Evolutionary conservation across 2,888 invertebrate species (phyloP).

Genomic region (Spisula solida): DNA sequence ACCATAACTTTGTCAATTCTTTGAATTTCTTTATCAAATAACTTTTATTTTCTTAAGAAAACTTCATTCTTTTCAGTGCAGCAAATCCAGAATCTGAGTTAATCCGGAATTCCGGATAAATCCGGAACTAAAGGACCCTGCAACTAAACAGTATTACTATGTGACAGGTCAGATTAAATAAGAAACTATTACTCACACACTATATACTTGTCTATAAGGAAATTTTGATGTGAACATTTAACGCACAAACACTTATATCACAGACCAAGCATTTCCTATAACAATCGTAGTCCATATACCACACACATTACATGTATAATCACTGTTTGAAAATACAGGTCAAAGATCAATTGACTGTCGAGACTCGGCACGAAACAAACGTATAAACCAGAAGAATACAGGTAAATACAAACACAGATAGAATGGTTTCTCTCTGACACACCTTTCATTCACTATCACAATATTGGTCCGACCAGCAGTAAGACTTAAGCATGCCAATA

Average conservation of each 20-base stretch:
- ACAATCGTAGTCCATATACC: neutral
- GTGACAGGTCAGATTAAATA: neutral
- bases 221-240: neutral
- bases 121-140: no score
- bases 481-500: conserved; percentile 29
- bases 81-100: no score
- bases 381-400: neutral
- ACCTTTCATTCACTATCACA: neutral
- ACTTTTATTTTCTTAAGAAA: no score
- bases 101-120: no score
- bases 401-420: neutral
- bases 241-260: neutral
- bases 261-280: neutral
- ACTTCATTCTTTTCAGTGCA: no score
- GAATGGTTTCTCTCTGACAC: neutral
- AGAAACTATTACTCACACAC: conserved; percentile 12
- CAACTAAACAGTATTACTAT: no score
- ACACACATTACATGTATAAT: neutral
- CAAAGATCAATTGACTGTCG: neutral
- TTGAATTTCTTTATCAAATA: no score
- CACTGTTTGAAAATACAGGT: neutral
- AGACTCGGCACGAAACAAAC: neutral
- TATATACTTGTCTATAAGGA: neutral
- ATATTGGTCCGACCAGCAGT: conserved; percentile 24
- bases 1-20: no score